Base-by-base conservation (phyloP, 2,113 vertebrate genomes). In the Equus przewalskii region DNA sequence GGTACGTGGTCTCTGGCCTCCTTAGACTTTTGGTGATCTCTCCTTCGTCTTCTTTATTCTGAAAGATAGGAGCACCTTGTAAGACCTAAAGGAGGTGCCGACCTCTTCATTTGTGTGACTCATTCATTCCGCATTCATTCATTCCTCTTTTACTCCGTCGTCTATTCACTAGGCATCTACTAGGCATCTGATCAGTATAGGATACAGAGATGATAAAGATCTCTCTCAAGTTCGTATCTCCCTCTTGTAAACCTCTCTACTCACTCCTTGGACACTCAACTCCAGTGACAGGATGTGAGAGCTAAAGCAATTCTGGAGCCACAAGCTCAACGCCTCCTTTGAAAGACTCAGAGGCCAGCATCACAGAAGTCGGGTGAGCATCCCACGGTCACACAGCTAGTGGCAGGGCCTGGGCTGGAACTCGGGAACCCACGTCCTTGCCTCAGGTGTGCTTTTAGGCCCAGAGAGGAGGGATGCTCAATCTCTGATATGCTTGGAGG, bases 11-110 rank as follows among this genome's bases (percentile, higher is more conserved):
- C 97, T 99, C 99, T 2, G 99, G 99, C 14, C 99, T 99, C 80
- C 99, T 98, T 75, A 99, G 98, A 44, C 99, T 99, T 97, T 99
- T 99, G 91, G 99, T 99, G 98, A 99, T 99, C 46, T 98, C 97
- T 97, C 98, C 99, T 54, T 99, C 99, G 69, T 99, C 99, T 93
- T 99, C 99, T 98, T 99, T 99, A 99, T 99, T 99, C 99, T 99
- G 99, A 44, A 99, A 99, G 5, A 82, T 1, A 83, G 1, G 28
- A 62, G 26, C 84, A 9, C 60, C 49, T 65, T 6, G 3, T 97
- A 36, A 96, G 62, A 33, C 13, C 81, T 73, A 64, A 13, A 84
- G 60, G 22, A 69, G 24, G 60, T 21, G 9, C 9, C 24, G 12
- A 4, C 7, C 2, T 41, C 26, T 89, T 58, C 28, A 0, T 21